Percentiles rank a stretch among this genome's conserved stretches.
Evolutionary conservation across 2,113 vertebrate genomes (phyloP).

Genomic region (Hippocampus guttulatus): DNA sequence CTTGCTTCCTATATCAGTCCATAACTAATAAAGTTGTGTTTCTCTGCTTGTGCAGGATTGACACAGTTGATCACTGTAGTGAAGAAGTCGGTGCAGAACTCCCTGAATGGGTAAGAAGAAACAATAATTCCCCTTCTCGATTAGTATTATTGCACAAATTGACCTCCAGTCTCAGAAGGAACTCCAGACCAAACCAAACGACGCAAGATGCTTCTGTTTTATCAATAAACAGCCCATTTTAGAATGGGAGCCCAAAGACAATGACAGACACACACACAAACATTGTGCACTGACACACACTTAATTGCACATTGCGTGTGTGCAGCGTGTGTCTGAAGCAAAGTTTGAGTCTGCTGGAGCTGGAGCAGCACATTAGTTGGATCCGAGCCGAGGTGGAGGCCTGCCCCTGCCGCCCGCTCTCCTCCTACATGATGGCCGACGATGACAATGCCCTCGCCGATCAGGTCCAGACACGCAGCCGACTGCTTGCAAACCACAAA

Average conservation of each 20-base stretch:
- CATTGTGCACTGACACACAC: background rate
- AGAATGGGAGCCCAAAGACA: too few species aligned
- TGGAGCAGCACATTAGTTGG: conserved; percentile 86
- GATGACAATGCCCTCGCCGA: conserved; percentile 85
- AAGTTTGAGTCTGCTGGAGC: conserved; percentile 84
- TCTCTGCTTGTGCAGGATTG: conserved; percentile 73
- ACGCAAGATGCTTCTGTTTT: too few species aligned
- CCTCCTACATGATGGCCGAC: conserved; percentile 90
- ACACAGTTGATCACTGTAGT: conserved; percentile 85
- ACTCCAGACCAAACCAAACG: too few species aligned
- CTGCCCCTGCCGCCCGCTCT: conserved; percentile 66
- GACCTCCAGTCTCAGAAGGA: too few species aligned
- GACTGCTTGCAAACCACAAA: background rate
- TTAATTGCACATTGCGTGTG: background rate
- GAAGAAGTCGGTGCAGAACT: conserved; percentile 86
- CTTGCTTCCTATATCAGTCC: background rate
- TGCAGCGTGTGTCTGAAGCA: conserved; percentile 88
- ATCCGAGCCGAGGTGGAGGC: conserved; percentile 82
- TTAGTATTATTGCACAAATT: too few species aligned
- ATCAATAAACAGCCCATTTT: too few species aligned
- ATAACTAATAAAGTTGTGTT: background rate
- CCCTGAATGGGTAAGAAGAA: conserved; percentile 81
- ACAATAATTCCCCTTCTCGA: background rate
- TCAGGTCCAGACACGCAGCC: conserved; percentile 72
- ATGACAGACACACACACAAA: too few species aligned